Base-by-base conservation (phyloP, 2,113 vertebrate genomes). In the Formicarius rufipectus region DNA sequence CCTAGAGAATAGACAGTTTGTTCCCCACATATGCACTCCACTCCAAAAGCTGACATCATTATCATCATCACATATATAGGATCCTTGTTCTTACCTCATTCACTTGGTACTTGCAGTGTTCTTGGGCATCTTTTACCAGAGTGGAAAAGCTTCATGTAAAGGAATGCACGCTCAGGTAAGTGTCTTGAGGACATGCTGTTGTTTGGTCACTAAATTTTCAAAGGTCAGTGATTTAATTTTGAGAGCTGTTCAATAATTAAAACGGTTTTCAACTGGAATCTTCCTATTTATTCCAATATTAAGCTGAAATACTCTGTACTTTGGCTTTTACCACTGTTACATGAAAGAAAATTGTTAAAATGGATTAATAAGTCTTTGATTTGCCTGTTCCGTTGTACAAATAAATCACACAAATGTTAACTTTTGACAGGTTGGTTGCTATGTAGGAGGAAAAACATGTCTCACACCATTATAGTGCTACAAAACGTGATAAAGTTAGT, bases 201-300 rank as follows among this genome's bases (percentile, higher is more conserved):
- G 69, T 74, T 96, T 90, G 91, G 95, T 95, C 91, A 96, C 68
- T 89, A 71, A 92, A 79, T 95, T 96, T 75, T 85, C 94, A 97
- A 94, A 95, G 94, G 93, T 96, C 87, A 95, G 56, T 95, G 87
- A 89, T 81, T 94, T 93, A 66, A 87, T 94, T 96, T 53, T 81
- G 49, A 95, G 83, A 95, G 66, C 62, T 77, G 85, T 95, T 97
- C 94, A 97, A 97, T 97, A 94, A 97, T 97, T 97, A 97, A 96
- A 96, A 66, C 66, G 93, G 18, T 66, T 84, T 96, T 89, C 90
- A 84, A 76, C 77, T 77, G 60, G 47, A 89, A 78, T 87, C 74
- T 89, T 90, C 40, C 50, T 81, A 55, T 90, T 92, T 93, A 90
- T 92, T 95, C 86, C 84, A 92, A 55, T 87, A 68, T 59, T 92